phyloP scores from a whole-genome alignment of 2,797 vertebrate species.

The Sebastes baramenuke region DNA sequence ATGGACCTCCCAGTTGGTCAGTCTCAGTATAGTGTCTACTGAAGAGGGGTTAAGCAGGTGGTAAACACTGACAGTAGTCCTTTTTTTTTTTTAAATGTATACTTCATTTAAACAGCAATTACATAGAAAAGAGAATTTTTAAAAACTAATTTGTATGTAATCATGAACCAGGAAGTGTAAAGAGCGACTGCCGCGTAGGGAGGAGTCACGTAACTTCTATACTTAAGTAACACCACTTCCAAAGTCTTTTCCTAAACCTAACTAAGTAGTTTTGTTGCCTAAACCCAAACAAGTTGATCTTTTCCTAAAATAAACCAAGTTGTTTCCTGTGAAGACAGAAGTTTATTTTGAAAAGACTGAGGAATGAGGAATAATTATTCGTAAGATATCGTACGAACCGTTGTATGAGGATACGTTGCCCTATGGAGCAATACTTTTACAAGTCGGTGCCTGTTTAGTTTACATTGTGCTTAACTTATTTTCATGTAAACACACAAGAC shows the following conservation, averaged over 20 bases:
- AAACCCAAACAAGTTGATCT: too few relatives aligned
- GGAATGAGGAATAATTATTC: neutral
- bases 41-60: conserved; percentile 46
- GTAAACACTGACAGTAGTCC: conserved; percentile 1
- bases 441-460: neutral
- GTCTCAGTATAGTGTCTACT: conserved; percentile 7
- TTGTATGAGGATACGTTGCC: neutral
- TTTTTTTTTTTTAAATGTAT: neutral
- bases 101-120: neutral
- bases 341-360: too few relatives aligned
- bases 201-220: too few relatives aligned
- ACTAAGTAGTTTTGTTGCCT: too few relatives aligned
- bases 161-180: too few relatives aligned
- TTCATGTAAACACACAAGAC: neutral
- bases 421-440: neutral
- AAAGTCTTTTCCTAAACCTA: neutral
- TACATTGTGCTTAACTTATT: neutral
- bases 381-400: neutral
- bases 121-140: neutral
- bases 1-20: conserved; percentile 46
- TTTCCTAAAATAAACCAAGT: too few relatives aligned
- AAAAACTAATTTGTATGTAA: neutral
- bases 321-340: too few relatives aligned
- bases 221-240: too few relatives aligned
- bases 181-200: too few relatives aligned